Evolutionary conservation across 1,140 invertebrate genomes (phyloP), one percentile per base, ranked within the genome.

Genomic region (Pseudomyrmex dendroicus): DNA sequence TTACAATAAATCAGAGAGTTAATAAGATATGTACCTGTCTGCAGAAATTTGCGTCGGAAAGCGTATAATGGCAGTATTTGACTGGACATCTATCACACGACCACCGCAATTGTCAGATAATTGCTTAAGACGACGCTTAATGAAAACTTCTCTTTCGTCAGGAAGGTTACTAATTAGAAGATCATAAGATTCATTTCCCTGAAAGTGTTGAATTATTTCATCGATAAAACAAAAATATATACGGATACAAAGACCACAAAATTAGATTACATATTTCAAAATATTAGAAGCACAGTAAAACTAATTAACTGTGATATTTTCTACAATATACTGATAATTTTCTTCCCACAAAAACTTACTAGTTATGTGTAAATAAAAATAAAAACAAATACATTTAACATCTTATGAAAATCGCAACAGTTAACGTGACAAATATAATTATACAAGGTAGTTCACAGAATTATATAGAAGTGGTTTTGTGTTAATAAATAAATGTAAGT

Each of bases 51-150:
- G 94, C 48, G 95, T 96, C 61, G 96, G 94, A 94, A 98, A 98
- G 82, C 96, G 95, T 66, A 98, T 90, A 78, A 96, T 94, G n/a
- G 97, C 97, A 82, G 94, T 95, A 66, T 95, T 95, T 20, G 95
- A 94, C 15, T 95, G 95, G 17, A 98, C 94, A 83, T 94, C 92
- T 0, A 97, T 89, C 13, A 98, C 96, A 86, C 96, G 96, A 13
- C 97, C 98, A 12, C 97, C 97, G 92, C 97, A 98, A 92, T 98
- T 98, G 86, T 96, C 96, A 2, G 96, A 97, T 50, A 98, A 92
- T 82, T 96, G 95, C 73, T 96, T 96, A 17, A 98, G 93, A 22
- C 96, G 94, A 78, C 95, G 95, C 77, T 94, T 95, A 54, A 96
- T 93, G 73, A 92, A 92, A 80, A 92, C 86, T 82, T 94, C 93